Evolutionary conservation across 2,113 vertebrate species (phyloP).

Genomic region (Charina bottae): DNA sequence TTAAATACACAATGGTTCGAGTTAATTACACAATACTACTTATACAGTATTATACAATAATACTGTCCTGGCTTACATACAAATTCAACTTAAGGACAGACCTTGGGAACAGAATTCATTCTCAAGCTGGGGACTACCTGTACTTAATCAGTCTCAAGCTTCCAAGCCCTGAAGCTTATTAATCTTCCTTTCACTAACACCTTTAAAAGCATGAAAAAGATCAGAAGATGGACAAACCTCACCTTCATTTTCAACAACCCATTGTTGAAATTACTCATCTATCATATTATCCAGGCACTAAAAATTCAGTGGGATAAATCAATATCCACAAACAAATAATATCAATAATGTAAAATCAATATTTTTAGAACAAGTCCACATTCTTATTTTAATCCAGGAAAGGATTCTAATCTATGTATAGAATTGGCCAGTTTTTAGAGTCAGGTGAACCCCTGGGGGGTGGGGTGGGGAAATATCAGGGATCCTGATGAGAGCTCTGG

Average conservation of each 20-base stretch:
- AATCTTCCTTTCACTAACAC: constrained; percentile 13
- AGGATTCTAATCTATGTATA: neutral
- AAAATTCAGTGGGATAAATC: neutral
- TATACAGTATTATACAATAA: too few relatives aligned
- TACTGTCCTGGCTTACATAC: too few relatives aligned
- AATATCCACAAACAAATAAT: neutral
- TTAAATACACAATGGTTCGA: too few relatives aligned
- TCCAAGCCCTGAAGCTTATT: constrained; percentile 34
- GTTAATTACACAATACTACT: too few relatives aligned
- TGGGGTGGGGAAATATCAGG: neutral
- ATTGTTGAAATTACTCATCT: neutral
- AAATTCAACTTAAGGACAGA: too few relatives aligned
- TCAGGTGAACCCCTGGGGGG: neutral
- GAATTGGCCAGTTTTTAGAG: neutral
- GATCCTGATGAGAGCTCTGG: neutral
- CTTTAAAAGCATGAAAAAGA: neutral
- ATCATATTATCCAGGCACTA: neutral
- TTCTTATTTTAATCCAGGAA: neutral
- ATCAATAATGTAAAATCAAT: neutral
- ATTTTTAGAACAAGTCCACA: neutral
- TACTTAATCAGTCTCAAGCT: neutral
- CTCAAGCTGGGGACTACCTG: too few relatives aligned
- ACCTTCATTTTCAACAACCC: constrained; percentile 23
- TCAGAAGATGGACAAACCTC: constrained; percentile 42
- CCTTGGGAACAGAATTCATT: too few relatives aligned